A percentile compares a stretch with the other conserved stretches of the same genome.
These are phyloP conservation scores for Drosophila paulistorum DNA, from an alignment of 1,140 invertebrate genomes.

Conservation along the genomic window DNA sequence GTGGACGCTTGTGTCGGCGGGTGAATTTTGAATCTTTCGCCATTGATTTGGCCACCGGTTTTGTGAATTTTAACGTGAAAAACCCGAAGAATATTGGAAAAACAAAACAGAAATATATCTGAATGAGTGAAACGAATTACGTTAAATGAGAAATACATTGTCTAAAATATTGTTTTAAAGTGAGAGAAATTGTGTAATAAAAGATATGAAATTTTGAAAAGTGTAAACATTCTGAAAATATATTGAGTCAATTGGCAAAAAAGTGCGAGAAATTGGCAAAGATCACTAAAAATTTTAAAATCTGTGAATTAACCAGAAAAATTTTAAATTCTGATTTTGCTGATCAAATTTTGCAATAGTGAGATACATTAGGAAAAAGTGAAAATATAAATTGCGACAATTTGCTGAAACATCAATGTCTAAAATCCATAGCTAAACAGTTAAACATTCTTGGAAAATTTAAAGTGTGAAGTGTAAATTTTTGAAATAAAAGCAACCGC, in stretches of 20 bases:
- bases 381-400: too few relatives aligned
- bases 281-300: neutral
- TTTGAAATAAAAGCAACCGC: neutral
- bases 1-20: conserved; percentile 10
- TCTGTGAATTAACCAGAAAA: too few relatives aligned
- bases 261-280: neutral
- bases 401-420: neutral
- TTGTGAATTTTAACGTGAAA: conserved; percentile 12
- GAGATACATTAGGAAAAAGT: too few relatives aligned
- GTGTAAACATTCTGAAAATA: too few relatives aligned
- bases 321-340: too few relatives aligned
- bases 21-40: neutral
- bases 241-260: too few relatives aligned
- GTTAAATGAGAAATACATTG: neutral
- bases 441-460: too few relatives aligned
- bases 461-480: neutral
- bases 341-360: too few relatives aligned
- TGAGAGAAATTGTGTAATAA: neutral
- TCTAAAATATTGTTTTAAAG: neutral
- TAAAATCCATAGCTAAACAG: too few relatives aligned
- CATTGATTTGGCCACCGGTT: conserved; percentile 1
- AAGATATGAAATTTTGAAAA: neutral
- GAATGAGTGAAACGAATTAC: neutral
- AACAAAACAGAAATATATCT: neutral
- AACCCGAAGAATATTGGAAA: neutral